Evolutionary conservation across 2,797 vertebrate genomes (phyloP).

Genomic region (Alauda arvensis): DNA sequence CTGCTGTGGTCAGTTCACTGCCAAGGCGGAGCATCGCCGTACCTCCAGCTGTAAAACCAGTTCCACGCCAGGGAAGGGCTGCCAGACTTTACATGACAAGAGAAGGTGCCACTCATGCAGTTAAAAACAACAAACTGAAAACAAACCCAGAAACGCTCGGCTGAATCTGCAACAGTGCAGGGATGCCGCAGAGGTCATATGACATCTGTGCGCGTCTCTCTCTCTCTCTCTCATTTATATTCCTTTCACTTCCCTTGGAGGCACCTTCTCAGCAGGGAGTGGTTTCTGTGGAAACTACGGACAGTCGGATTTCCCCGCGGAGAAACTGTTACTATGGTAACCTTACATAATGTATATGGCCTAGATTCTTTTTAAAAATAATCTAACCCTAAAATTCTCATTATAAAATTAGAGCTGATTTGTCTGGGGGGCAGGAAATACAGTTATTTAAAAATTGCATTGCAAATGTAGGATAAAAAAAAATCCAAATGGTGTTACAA

Average conservation of each 20-base stretch:
- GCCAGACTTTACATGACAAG: background rate
- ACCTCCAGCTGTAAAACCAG: constrained; percentile 16
- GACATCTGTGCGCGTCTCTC: background rate
- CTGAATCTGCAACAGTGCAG: background rate
- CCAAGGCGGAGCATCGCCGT: constrained; percentile 48
- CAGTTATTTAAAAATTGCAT: background rate
- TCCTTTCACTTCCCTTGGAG: constrained; percentile 41
- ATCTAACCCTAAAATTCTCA: constrained; percentile 33
- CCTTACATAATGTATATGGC: constrained; percentile 52
- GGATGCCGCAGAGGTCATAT: constrained; percentile 30
- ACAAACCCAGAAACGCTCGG: background rate
- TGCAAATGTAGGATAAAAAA: background rate
- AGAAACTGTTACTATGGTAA: constrained; percentile 67
- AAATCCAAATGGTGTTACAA: background rate
- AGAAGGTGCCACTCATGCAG: background rate
- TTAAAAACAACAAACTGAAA: constrained; percentile 5
- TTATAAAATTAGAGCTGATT: background rate
- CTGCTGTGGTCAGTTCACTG: constrained; percentile 17
- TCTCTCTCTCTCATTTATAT: constrained; percentile 19
- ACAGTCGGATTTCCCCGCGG: constrained; percentile 19
- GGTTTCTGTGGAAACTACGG: constrained; percentile 74
- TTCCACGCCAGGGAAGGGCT: background rate
- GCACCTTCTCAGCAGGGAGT: constrained; percentile 69
- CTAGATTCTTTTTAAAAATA: constrained; percentile 36
- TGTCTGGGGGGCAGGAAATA: background rate